Evolutionary conservation across 2,113 vertebrate genomes (phyloP).

Genomic region (Cyanoderma ruficeps): DNA sequence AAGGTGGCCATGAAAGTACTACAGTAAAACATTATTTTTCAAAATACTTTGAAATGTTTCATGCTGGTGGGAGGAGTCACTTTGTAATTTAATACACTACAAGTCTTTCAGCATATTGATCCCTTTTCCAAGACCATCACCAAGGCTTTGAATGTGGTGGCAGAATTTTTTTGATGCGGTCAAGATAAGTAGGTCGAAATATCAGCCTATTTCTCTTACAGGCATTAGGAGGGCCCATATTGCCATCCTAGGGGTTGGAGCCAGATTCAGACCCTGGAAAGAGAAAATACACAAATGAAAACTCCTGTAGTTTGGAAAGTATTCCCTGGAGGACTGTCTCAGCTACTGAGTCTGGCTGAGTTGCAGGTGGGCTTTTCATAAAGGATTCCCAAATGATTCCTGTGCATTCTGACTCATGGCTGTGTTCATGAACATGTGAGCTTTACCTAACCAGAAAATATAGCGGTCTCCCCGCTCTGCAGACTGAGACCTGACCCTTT

Average conservation of each 20-base stretch:
- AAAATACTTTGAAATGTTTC: neutral
- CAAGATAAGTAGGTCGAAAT: neutral
- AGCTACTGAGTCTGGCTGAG: neutral
- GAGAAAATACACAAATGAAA: neutral
- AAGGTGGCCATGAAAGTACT: neutral
- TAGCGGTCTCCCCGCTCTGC: neutral
- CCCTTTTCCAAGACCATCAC: neutral
- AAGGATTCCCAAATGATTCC: neutral
- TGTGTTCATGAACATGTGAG: neutral
- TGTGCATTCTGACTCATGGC: neutral
- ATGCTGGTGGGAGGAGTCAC: neutral
- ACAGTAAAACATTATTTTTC: neutral
- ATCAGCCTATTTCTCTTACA: neutral
- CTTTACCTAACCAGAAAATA: neutral
- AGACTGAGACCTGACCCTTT: neutral
- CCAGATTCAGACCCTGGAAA: neutral
- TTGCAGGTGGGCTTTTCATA: neutral
- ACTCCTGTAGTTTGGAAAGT: neutral
- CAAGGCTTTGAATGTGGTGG: neutral
- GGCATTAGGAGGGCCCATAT: fast-evolving
- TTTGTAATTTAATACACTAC: neutral
- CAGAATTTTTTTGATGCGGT: fast-evolving
- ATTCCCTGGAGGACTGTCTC: neutral
- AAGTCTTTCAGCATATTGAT: neutral
- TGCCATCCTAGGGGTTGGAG: neutral